Evolutionary conservation across 2,888 invertebrate genomes (phyloP).

Genomic region (Drosophila antonietae): DNA sequence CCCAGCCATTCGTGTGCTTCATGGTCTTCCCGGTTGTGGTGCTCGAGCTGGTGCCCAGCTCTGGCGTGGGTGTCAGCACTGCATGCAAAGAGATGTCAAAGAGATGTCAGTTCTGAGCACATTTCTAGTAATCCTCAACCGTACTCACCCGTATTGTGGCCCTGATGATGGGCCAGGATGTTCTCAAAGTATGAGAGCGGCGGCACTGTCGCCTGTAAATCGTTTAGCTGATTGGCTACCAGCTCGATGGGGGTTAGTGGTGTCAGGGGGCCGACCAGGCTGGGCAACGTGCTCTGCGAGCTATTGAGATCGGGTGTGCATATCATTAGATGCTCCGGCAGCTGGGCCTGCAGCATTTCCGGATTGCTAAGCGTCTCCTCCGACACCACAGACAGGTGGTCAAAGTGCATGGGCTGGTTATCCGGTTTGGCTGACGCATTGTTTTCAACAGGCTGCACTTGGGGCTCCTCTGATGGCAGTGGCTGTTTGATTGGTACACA

Average conservation of each 20-base stretch:
- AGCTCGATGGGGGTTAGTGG: constrained; percentile 82
- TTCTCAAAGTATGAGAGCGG: constrained; percentile 85
- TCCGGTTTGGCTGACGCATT: constrained; percentile 26
- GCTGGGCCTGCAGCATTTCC: constrained; percentile 73
- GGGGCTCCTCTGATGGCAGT: constrained; percentile 44
- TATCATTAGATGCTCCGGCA: constrained; percentile 64
- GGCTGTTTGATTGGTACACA: constrained; percentile 66
- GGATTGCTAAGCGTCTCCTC: constrained; percentile 87
- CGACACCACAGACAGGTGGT: constrained; percentile 91
- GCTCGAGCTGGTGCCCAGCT: constrained; percentile 75
- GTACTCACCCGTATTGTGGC: constrained; percentile 70
- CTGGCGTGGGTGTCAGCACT: constrained; percentile 69
- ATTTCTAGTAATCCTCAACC: background rate
- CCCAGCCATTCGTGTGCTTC: constrained; percentile 84
- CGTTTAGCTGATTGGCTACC: constrained; percentile 81
- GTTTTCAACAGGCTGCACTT: constrained; percentile 28
- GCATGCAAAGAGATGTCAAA: background rate
- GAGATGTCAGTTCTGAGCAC: background rate
- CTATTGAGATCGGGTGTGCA: constrained; percentile 68
- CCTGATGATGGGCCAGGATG: constrained; percentile 82
- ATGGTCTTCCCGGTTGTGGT: constrained; percentile 79
- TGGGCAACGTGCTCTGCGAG: constrained; percentile 75
- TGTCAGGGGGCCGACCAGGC: constrained; percentile 75
- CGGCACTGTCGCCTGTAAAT: constrained; percentile 82
- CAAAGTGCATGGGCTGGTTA: constrained; percentile 85